phyloP scores from a whole-genome alignment of 92 coral and sea anemone species.

The Epizoanthus illoricatus region DNA sequence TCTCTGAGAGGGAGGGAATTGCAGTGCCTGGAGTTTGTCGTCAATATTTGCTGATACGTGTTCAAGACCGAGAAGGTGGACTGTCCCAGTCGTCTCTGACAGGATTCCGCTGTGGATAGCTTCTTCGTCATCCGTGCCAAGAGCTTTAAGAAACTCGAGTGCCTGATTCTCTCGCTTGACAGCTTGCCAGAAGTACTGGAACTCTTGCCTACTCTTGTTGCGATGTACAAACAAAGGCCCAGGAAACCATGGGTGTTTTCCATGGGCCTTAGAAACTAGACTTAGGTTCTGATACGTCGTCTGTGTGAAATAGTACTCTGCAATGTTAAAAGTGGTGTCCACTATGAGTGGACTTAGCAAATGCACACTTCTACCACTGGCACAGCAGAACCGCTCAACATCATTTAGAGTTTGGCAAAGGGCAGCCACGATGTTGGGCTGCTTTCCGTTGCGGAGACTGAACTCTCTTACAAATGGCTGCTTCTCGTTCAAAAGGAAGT shows the following conservation, averaged over 20 bases:
- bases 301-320: conserved; percentile 50
- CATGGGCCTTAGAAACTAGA: conserved; percentile 32
- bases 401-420: conserved; percentile 12
- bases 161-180: conserved; percentile 43
- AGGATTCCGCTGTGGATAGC: conserved; percentile 36
- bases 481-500: conserved; percentile 8
- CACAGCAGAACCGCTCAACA: conserved; percentile 8
- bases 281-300: conserved; percentile 42
- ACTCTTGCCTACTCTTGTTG: conserved; percentile 45
- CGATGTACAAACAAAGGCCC: conserved; percentile 57
- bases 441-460: conserved; percentile 3
- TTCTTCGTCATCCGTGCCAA: conserved; percentile 45
- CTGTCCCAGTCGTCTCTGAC: conserved; percentile 36
- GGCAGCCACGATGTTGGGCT: conserved; percentile 11
- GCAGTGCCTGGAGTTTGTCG: conserved; percentile 41
- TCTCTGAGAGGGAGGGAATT: conserved; percentile 38
- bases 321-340: conserved; percentile 50
- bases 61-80: conserved; percentile 44
- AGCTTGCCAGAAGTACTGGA: conserved; percentile 54
- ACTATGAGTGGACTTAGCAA: neutral
- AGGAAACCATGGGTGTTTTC: conserved; percentile 64
- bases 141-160: conserved; percentile 38
- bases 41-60: conserved; percentile 46
- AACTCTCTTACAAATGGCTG: conserved; percentile 30
- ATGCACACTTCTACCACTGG: neutral